Percentiles rank a stretch among this genome's conserved stretches.
Conservation (phyloP, 2,113 vertebrate genomes). For the Oreochromis aureus region DNA sequence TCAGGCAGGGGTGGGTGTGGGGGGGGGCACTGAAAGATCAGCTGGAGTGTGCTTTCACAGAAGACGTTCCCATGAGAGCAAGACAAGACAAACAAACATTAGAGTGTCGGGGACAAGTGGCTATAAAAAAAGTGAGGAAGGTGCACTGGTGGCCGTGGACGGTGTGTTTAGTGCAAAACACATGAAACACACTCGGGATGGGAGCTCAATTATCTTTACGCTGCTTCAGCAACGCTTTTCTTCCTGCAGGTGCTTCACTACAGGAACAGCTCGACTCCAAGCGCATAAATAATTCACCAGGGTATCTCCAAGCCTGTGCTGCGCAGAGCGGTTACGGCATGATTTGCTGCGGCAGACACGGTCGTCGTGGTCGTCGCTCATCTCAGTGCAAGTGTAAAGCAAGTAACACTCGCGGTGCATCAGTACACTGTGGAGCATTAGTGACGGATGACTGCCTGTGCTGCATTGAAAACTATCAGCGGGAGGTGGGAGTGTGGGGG, state of each 20-base stretch:
- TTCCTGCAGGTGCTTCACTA: not conserved
- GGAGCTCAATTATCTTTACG: not conserved
- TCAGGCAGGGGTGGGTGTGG: not conserved
- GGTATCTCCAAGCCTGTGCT: not conserved
- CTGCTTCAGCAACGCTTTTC: not conserved
- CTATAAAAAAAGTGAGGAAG: not conserved
- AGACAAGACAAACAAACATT: not conserved
- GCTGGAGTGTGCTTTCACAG: conserved; percentile 21
- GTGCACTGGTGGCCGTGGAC: not conserved
- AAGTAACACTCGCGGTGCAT: conserved; percentile 10
- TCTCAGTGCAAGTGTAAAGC: conserved; percentile 12
- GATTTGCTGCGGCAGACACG: not conserved
- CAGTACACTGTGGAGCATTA: not conserved
- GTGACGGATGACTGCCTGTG: conserved; percentile 21
- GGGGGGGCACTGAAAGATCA: not conserved
- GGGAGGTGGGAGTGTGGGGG: not conserved
- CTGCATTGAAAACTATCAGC: conserved; percentile 7
- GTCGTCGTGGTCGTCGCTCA: not conserved
- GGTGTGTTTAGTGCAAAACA: not conserved
- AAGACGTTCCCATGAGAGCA: not conserved
- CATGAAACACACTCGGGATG: not conserved
- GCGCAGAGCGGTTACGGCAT: not conserved
- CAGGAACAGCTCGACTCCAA: not conserved
- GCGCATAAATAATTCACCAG: not conserved
- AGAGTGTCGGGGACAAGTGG: not conserved